Base-by-base conservation (phyloP, 2,113 vertebrate species). In the Ibidorhyncha struthersii region DNA sequence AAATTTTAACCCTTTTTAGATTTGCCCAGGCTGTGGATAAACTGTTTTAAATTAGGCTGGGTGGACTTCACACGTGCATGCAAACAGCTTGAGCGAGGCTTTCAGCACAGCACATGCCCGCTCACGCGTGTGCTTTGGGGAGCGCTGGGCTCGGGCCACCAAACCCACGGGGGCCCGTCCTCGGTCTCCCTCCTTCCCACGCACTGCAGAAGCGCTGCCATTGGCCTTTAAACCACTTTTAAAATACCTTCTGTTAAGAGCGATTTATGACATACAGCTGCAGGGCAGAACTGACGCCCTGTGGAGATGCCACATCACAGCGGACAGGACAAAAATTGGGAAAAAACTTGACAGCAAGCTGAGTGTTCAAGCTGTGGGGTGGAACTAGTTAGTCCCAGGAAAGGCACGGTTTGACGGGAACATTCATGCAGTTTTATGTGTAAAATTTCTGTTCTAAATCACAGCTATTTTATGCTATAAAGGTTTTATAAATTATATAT, bases 181-280 rank as follows among this genome's bases (percentile, higher is more conserved):
- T 71, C 8, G 12, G 47, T 8, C 59, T 47, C n/a, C 20, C 29
- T 66, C 34, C 17, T 25, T n/a, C 61, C 61, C 36, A 14, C 10
- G 3, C 12, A 11, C 8, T n/a, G 14, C 66, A 47, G 36, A 45
- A 82, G 8, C 0, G 0, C 71, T 67, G 50, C 52, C 18, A 20
- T 17, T 13, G 18, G 34, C 70, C 70, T 83, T 63, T 67, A 27
- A 74, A 93, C 47, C 29, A 58, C 43, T 62, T 89, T 59, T 17
- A 82, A 82, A 65, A 7, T 12, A 19, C 30, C 13, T 89, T 23
- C 6, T 59, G 18, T 8, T 65, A 29, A 58, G 45, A 77, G 36
- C 29, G 22, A 62, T 93, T 41, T 38, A 5, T 36, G 83, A 56
- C 6, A 36, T 40, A 10, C 30, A 72, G 55, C 83, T 80, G 34